Percentiles rank a stretch among this genome's conserved stretches.
phyloP scores from a whole-genome alignment of 92 coral and sea anemone species.

The Nematostella vectensis region DNA sequence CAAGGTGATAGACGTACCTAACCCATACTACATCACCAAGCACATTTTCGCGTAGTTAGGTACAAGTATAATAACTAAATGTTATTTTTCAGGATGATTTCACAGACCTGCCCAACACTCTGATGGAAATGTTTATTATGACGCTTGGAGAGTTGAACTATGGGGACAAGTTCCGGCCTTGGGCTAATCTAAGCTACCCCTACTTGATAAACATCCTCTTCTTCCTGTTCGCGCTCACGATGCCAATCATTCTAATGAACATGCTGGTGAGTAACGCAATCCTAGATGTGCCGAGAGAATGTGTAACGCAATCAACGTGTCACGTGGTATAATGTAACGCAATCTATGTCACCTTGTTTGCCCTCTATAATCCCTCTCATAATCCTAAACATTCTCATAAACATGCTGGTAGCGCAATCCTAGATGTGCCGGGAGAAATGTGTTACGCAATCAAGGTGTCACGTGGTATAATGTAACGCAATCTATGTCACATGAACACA shows the following conservation, averaged over 20 bases:
- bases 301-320: no score
- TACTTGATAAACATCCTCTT: slow-evolving; percentile 5
- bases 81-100: slow-evolving; percentile 24
- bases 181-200: slow-evolving; percentile 15
- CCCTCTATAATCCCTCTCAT: slow-evolving; percentile 12
- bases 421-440: no score
- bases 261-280: slow-evolving; percentile 21
- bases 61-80: no score
- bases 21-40: no score
- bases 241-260: slow-evolving; percentile 37
- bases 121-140: slow-evolving; percentile 29
- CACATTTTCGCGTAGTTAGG: no score
- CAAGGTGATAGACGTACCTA: no score
- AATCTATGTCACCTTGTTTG: no score
- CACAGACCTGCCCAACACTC: slow-evolving; percentile 9
- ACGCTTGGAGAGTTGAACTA: slow-evolving; percentile 32
- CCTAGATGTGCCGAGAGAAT: no score
- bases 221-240: slow-evolving; percentile 17
- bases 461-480: no score
- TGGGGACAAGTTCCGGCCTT: slow-evolving; percentile 20
- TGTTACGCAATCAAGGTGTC: no score
- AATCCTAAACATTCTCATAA: slow-evolving; percentile 23
- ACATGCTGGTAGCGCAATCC: slow-evolving; percentile 2
- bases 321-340: no score
- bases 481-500: no score